Conservation (phyloP, 2,113 vertebrate species). For the Speoplatyrhinus poulsoni region DNA sequence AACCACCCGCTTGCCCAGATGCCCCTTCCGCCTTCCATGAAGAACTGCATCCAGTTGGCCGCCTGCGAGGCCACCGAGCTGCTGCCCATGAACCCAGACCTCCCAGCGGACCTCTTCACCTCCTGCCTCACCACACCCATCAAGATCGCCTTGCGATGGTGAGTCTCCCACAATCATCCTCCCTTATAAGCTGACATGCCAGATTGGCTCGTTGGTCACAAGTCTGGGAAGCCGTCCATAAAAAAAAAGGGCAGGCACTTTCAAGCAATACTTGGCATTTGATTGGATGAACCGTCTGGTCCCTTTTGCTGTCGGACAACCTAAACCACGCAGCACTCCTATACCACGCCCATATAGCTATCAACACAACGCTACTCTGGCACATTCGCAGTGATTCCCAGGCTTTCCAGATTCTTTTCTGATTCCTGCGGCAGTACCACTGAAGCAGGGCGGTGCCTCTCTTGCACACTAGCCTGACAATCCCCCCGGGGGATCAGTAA, state of each 20-base stretch:
- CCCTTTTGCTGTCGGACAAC: no score
- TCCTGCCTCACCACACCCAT: slow-evolving; percentile 98
- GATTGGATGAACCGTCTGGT: no score
- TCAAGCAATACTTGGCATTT: no score
- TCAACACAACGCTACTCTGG: no score
- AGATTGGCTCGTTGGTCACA: not conserved
- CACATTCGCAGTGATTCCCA: no score
- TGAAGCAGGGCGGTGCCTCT: no score
- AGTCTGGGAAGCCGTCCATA: no score
- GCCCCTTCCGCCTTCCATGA: slow-evolving; percentile 97
- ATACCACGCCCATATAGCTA: no score
- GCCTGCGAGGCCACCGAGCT: slow-evolving; percentile 94
- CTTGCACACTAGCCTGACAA: not conserved
- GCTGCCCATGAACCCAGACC: slow-evolving; percentile 96
- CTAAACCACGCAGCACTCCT: no score
- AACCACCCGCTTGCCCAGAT: slow-evolving; percentile 96
- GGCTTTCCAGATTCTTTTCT: no score
- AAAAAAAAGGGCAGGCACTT: no score
- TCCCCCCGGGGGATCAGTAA: slow-evolving; percentile 16
- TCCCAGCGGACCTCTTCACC: slow-evolving; percentile 96
- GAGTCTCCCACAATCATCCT: slow-evolving; percentile 32
- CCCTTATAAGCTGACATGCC: not conserved
- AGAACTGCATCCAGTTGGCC: slow-evolving; percentile 98
- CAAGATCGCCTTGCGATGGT: slow-evolving; percentile 97
- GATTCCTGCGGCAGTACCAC: no score